phyloP scores from a whole-genome alignment of 2,113 vertebrate species.

The Hippocampus abdominalis region DNA sequence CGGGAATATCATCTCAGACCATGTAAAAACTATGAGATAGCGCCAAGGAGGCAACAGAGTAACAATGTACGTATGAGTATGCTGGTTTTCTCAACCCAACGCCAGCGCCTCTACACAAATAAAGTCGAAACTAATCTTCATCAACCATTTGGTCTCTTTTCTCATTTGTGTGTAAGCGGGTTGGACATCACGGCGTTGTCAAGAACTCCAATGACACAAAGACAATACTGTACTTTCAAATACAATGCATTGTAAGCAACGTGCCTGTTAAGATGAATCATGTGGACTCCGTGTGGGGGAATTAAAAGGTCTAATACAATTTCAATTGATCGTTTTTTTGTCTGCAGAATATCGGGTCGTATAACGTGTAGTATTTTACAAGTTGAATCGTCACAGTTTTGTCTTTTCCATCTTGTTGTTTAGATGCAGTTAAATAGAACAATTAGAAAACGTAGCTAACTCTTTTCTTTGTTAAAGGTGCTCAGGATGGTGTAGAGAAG shows the following conservation, averaged over 20 bases:
- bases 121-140: not conserved
- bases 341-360: too few species aligned
- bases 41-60: slow-evolving; percentile 9
- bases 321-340: too few species aligned
- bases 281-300: too few species aligned
- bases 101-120: not conserved
- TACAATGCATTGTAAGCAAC: not conserved
- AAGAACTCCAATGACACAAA: too few species aligned
- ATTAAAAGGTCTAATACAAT: too few species aligned
- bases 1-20: slow-evolving; percentile 9
- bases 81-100: slow-evolving; percentile 3
- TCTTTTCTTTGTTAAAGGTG: too few species aligned
- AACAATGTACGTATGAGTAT: not conserved
- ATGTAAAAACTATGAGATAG: slow-evolving; percentile 3
- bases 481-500: not conserved
- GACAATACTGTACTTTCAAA: not conserved
- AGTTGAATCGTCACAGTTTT: too few species aligned
- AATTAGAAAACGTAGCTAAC: not conserved
- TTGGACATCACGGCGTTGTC: not conserved
- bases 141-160: slow-evolving; percentile 13
- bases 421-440: not conserved
- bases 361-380: too few species aligned
- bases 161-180: slow-evolving; percentile 2
- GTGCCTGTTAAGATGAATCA: too few species aligned
- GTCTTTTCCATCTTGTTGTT: not conserved